phyloP scores from a whole-genome alignment of 2,888 invertebrate species.

The Lottia scabra region DNA sequence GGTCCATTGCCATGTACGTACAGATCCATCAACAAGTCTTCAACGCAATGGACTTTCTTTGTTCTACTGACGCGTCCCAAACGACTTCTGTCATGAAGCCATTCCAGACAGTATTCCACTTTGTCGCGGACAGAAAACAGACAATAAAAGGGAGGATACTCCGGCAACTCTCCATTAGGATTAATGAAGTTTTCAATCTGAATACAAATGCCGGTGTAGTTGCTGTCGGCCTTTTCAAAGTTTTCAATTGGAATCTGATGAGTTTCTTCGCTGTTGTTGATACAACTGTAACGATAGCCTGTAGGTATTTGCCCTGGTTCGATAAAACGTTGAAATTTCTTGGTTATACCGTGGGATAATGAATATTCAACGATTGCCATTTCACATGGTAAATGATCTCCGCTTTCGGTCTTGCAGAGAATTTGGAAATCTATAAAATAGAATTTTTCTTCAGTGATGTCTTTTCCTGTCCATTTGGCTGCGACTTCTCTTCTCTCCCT shows the following conservation, averaged over 20 bases:
- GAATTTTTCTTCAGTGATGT: slow-evolving; percentile 43
- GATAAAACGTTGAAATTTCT: slow-evolving; percentile 55
- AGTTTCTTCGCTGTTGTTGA: slow-evolving; percentile 48
- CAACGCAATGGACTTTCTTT: slow-evolving; percentile 47
- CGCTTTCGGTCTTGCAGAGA: slow-evolving; percentile 51
- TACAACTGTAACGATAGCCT: slow-evolving; percentile 49
- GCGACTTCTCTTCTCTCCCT: slow-evolving; percentile 37
- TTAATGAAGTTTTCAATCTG: slow-evolving; percentile 59
- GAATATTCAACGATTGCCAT: slow-evolving; percentile 57
- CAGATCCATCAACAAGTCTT: slow-evolving; percentile 47
- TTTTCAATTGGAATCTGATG: slow-evolving; percentile 57
- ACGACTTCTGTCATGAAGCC: slow-evolving; percentile 42
- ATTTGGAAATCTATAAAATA: slow-evolving; percentile 57
- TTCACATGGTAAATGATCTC: slow-evolving; percentile 56
- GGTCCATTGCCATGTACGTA: slow-evolving; percentile 36
- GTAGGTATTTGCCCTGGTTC: slow-evolving; percentile 53
- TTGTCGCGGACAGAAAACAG: slow-evolving; percentile 44
- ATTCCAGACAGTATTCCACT: slow-evolving; percentile 43
- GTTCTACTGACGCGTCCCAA: slow-evolving; percentile 39
- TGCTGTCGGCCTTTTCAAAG: slow-evolving; percentile 47
- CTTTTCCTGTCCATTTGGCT: slow-evolving; percentile 45
- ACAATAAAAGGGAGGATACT: slow-evolving; percentile 55
- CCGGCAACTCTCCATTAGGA: slow-evolving; percentile 45
- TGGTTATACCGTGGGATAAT: slow-evolving; percentile 54
- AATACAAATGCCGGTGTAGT: slow-evolving; percentile 52